phyloP scores from a whole-genome alignment of 2,113 vertebrate species.

The Odobenus rosmarus region DNA sequence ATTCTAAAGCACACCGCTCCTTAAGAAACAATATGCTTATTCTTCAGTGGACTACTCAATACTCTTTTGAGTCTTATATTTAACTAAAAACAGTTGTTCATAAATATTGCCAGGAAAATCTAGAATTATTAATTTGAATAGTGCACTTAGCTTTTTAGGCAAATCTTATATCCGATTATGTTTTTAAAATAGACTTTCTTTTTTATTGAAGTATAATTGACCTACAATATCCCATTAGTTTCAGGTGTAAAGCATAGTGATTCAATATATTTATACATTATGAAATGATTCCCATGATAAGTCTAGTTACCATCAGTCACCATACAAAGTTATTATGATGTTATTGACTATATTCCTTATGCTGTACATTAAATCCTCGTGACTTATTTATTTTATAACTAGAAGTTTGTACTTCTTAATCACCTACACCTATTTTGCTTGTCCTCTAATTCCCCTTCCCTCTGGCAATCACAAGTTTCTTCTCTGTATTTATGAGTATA shows the following conservation, averaged over 20 bases:
- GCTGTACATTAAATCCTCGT: not conserved
- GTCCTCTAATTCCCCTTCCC: not conserved
- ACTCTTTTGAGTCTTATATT: not conserved
- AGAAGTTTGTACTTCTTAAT: not conserved
- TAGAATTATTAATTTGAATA: not conserved
- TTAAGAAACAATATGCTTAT: not conserved
- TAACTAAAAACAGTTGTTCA: not conserved
- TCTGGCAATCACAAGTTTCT: not conserved
- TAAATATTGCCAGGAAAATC: not conserved
- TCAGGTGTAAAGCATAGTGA: not conserved
- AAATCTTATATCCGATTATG: not conserved
- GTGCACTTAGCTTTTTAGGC: not conserved
- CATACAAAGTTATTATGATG: not conserved
- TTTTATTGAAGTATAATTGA: not conserved
- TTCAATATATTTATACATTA: not conserved
- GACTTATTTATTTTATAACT: not conserved
- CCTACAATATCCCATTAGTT: not conserved
- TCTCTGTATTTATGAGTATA: not conserved
- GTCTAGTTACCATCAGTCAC: not conserved
- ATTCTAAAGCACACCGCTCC: not conserved
- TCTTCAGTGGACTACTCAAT: not conserved
- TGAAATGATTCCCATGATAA: not conserved
- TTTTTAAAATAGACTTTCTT: not conserved
- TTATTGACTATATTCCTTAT: not conserved
- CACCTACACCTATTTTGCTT: not conserved